phyloP scores from a whole-genome alignment of 2,113 vertebrate genomes.

The Leptodactylus fuscus region DNA sequence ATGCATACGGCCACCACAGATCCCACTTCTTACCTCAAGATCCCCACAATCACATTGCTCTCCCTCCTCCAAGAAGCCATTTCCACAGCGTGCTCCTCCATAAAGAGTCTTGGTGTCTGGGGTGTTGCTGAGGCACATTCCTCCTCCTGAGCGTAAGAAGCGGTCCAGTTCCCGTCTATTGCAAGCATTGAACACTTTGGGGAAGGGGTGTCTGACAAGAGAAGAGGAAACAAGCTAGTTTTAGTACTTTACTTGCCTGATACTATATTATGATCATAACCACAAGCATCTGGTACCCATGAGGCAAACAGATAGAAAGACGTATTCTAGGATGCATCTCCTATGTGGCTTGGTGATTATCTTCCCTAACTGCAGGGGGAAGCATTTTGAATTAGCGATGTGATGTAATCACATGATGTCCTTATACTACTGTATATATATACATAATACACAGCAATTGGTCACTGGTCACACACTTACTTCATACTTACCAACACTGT shows the following conservation, averaged over 20 bases:
- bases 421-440: no score
- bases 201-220: conserved; percentile 86
- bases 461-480: background rate
- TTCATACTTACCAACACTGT: background rate
- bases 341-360: background rate
- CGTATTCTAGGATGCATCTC: background rate
- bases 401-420: background rate
- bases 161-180: conserved; percentile 86
- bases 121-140: conserved; percentile 95
- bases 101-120: conserved; percentile 89
- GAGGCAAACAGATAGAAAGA: background rate
- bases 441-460: no score
- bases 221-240: background rate
- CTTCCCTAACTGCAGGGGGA: background rate
- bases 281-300: background rate
- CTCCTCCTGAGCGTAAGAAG: conserved; percentile 91
- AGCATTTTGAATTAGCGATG: background rate
- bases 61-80: conserved; percentile 95
- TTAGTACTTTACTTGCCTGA: no score
- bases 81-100: conserved; percentile 91
- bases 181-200: conserved; percentile 89
- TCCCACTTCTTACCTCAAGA: conserved; percentile 79
- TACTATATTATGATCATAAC: background rate
- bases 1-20: background rate
- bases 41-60: conserved; percentile 98